These are phyloP conservation scores for Helicoverpa assulta DNA, from an alignment of 2,888 invertebrate genomes.

Conservation along the genomic window DNA sequence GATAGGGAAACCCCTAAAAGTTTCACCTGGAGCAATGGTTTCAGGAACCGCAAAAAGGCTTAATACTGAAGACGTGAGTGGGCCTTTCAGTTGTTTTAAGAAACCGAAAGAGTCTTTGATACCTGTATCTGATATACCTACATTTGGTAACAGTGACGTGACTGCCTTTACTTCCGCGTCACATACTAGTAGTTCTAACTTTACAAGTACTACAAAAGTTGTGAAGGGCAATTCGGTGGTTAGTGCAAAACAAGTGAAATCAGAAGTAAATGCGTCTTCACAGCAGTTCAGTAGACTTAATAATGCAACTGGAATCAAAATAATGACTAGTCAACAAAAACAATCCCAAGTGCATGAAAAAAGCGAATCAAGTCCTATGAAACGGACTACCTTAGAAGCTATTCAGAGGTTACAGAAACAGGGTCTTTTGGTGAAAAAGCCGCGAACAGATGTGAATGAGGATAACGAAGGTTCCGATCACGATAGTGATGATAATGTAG, in stretches of 20 bases:
- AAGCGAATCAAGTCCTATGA: conserved; percentile 73
- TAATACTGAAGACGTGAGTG: conserved; percentile 68
- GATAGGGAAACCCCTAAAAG: conserved; percentile 74
- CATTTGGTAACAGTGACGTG: conserved; percentile 63
- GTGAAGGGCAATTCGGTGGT: conserved; percentile 78
- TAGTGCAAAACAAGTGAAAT: conserved; percentile 78
- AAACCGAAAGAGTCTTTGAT: conserved; percentile 82
- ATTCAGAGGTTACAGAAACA: conserved; percentile 85
- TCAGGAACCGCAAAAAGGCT: conserved; percentile 70
- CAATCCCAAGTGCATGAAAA: conserved; percentile 79
- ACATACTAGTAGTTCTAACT: conserved; percentile 76
- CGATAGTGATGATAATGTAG: conserved; percentile 70
- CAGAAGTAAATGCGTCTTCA: conserved; percentile 75
- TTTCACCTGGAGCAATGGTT: conserved; percentile 74
- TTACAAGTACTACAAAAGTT: conserved; percentile 75
- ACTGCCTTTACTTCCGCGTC: conserved; percentile 71
- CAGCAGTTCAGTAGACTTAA: conserved; percentile 79
- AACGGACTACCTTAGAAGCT: conserved; percentile 81
- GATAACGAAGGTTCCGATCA: conserved; percentile 72
- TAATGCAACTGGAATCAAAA: conserved; percentile 78
- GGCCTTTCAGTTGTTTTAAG: conserved; percentile 84
- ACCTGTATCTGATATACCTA: conserved; percentile 72
- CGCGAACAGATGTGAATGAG: conserved; percentile 76
- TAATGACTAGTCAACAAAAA: conserved; percentile 79
- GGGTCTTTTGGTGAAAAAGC: conserved; percentile 85